Percentiles rank a stretch among this genome's conserved stretches.
phyloP scores from a whole-genome alignment of 2,113 vertebrate genomes.

The Aix galericulata region DNA sequence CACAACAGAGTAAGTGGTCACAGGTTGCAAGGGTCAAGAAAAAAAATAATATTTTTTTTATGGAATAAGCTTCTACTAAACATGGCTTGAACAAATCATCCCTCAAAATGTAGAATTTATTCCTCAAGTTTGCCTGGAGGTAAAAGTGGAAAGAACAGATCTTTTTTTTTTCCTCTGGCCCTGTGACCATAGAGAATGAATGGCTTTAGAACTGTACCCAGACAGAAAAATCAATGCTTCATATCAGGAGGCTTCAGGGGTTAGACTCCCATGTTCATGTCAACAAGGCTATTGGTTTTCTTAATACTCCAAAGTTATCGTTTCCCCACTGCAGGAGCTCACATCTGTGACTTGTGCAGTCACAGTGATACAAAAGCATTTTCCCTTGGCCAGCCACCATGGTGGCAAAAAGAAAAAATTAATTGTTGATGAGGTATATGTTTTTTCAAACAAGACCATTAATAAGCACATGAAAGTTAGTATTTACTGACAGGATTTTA shows the following conservation, averaged over 20 bases:
- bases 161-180: slow-evolving; percentile 69
- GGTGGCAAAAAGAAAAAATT: slow-evolving; percentile 76
- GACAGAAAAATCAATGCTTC: slow-evolving; percentile 99
- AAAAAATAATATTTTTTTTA: slow-evolving; percentile 70
- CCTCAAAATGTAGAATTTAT: slow-evolving; percentile 85
- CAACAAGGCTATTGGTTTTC: slow-evolving; percentile 99
- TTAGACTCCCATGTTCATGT: slow-evolving; percentile 98
- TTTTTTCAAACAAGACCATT: slow-evolving; percentile 61
- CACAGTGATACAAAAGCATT: slow-evolving; percentile 92
- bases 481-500: neutral
- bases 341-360: slow-evolving; percentile 90
- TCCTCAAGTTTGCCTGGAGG: slow-evolving; percentile 89
- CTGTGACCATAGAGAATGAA: slow-evolving; percentile 96
- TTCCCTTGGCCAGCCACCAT: slow-evolving; percentile 79
- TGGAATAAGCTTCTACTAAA: slow-evolving; percentile 81
- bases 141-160: slow-evolving; percentile 86
- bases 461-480: neutral
- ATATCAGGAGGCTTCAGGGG: slow-evolving; percentile 99
- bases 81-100: slow-evolving; percentile 83
- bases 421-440: slow-evolving; percentile 79
- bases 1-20: slow-evolving; percentile 64
- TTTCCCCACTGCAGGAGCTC: slow-evolving; percentile 88
- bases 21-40: slow-evolving; percentile 70
- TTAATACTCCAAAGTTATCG: slow-evolving; percentile 98
- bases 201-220: slow-evolving; percentile 89